phyloP scores from a whole-genome alignment of 2,888 invertebrate genomes.

The Phytoseiulus persimilis region DNA sequence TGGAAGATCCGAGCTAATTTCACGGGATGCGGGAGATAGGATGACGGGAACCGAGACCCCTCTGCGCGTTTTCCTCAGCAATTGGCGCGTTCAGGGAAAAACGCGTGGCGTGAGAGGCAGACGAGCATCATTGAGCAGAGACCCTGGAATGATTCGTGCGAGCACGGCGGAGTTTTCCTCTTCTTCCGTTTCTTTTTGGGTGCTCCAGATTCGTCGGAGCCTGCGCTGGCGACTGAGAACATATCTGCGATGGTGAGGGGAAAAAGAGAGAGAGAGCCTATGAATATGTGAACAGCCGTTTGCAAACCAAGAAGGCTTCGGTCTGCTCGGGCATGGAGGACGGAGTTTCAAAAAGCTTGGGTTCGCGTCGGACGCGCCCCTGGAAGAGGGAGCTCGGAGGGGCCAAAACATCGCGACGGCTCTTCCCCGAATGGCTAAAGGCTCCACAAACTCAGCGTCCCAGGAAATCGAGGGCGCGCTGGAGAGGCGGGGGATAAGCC shows the following conservation, averaged over 20 bases:
- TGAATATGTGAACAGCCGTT: background rate
- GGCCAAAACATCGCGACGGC: background rate
- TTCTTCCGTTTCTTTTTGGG: background rate
- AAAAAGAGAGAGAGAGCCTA: background rate
- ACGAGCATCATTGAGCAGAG: background rate
- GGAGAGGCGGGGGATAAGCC: background rate
- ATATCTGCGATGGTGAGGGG: background rate
- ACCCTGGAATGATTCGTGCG: background rate
- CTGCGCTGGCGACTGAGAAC: background rate
- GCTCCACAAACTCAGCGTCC: background rate
- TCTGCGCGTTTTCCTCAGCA: too few species aligned
- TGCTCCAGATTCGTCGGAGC: background rate
- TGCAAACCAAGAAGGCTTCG: background rate
- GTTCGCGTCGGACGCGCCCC: background rate
- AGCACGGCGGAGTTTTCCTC: background rate
- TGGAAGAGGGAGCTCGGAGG: background rate
- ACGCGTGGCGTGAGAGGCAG: background rate
- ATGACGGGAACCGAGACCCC: too few species aligned
- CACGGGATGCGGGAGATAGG: too few species aligned
- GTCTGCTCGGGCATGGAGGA: background rate
- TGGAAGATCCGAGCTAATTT: too few species aligned
- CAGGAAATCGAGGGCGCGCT: background rate
- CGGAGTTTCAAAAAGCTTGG: background rate
- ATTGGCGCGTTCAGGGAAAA: background rate
- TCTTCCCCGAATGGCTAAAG: background rate